A percentile compares a stretch with the other conserved stretches of the same genome.
Evolutionary conservation across 2,888 invertebrate genomes (phyloP).

Genomic region (Hemithea aestivaria): DNA sequence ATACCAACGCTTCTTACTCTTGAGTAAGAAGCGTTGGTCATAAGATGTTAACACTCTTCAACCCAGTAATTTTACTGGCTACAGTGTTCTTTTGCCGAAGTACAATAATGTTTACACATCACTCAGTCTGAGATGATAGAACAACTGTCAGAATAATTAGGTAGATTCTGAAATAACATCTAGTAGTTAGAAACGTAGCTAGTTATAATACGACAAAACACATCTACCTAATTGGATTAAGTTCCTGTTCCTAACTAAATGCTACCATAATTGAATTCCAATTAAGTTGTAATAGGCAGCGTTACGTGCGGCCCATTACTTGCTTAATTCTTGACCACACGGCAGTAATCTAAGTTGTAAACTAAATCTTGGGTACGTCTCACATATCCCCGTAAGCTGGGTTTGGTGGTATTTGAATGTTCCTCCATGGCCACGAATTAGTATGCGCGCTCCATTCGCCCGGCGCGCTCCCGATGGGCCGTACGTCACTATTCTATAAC

Average conservation of each 20-base stretch:
- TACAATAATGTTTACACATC: no score
- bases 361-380: constrained; percentile 74
- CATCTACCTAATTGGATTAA: constrained; percentile 32
- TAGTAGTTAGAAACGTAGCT: no score
- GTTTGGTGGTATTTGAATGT: constrained; percentile 71
- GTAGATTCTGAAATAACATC: no score
- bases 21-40: no score
- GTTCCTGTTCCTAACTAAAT: constrained; percentile 22
- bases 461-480: constrained; percentile 57
- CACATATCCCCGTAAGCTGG: constrained; percentile 75
- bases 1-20: no score
- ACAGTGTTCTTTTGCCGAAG: no score
- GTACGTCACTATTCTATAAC: constrained; percentile 53
- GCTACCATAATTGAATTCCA: constrained; percentile 48
- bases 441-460: constrained; percentile 73
- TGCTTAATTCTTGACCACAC: constrained; percentile 77
- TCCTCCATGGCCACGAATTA: constrained; percentile 71
- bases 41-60: no score
- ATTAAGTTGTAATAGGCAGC: constrained; percentile 43
- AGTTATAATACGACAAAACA: constrained; percentile 4
- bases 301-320: constrained; percentile 61
- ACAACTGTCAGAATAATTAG: no score
- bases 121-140: no score
- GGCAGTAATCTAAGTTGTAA: constrained; percentile 74
- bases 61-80: no score